Percentiles rank a stretch among this genome's conserved stretches.
Conservation (phyloP, 2,797 vertebrate species). For the Pseudopleuronectes americanus region DNA sequence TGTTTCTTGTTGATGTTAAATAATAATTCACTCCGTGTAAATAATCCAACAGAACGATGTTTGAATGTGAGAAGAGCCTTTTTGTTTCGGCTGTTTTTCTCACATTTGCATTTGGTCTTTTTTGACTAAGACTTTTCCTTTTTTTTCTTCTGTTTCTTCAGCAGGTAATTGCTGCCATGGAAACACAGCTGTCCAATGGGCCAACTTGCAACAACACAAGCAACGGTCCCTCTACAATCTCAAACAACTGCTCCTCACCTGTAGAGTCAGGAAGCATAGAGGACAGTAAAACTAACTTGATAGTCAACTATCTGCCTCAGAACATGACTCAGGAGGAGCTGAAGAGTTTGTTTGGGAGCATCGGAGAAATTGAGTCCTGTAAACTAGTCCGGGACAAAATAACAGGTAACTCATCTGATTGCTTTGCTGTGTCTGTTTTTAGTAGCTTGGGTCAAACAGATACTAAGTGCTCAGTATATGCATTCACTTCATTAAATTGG, state of each 20-base stretch:
- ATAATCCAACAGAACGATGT: slow-evolving; percentile 20
- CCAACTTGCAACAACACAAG: slow-evolving; percentile 96
- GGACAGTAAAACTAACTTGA: slow-evolving; percentile 99
- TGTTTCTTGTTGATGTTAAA: slow-evolving; percentile 1
- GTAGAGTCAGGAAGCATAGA: slow-evolving; percentile 94
- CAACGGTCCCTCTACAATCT: slow-evolving; percentile 92
- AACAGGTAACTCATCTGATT: slow-evolving; percentile 87
- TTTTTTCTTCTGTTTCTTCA: slow-evolving; percentile 79
- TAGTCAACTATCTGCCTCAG: slow-evolving; percentile 99
- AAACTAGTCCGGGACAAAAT: slow-evolving; percentile 99
- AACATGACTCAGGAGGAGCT: slow-evolving; percentile 99
- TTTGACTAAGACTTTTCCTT: slow-evolving; percentile 19
- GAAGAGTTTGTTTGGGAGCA: slow-evolving; percentile 98
- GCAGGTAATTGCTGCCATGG: slow-evolving; percentile 99
- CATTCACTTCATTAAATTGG: neutral
- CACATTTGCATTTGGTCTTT: slow-evolving; percentile 22
- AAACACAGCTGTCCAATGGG: slow-evolving; percentile 99
- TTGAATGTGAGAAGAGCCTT: slow-evolving; percentile 55
- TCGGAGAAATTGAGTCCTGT: slow-evolving; percentile 98
- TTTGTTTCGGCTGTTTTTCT: neutral
- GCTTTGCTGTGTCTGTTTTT: slow-evolving; percentile 13
- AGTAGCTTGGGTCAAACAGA: neutral
- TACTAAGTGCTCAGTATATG: neutral
- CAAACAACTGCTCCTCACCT: slow-evolving; percentile 95
- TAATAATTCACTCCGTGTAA: neutral